Evolutionary conservation across 2,797 vertebrate genomes (phyloP), one percentile per base, ranked within the genome.

Genomic region (Diplodus puntazzo): DNA sequence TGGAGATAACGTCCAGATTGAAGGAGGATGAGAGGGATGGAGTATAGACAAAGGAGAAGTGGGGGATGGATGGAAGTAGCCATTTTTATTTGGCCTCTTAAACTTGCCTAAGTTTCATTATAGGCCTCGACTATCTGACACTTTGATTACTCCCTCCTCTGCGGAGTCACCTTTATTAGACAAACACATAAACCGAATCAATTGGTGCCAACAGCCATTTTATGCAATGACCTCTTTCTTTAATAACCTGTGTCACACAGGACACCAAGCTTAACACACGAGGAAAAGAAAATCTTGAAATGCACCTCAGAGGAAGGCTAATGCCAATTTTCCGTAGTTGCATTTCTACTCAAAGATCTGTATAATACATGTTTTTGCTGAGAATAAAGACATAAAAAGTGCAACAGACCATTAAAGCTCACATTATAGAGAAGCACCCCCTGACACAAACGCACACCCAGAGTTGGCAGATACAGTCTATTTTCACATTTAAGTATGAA

Each of bases 1-100:
- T 95, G 89, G 94, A 69, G 89, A 95, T 93, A 83, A 87, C 48
- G 82, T 92, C 93, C 82, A 88, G 91, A 94, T 94, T 94, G 89
- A 93, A 92, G 85, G 79, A 92, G 91, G 85, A 90, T 90, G 90
- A 91, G 87, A 90, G 81, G 85, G 76, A 89, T 83, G 73, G 84
- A 90, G 79, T 82, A 79, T 79, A 92, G 86, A 91, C 85, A 90
- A 91, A 90, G 84, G 79, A 82, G 70, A 69, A 85, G 82, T 84
- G 88, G 89, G 85, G 86, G 81, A 87, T 87, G 69, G 84, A 89
- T 84, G 65, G 57, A 89, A 86, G 80, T 69, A 75, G 77, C 75
- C 80, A 85, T 88, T 93, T 93, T 85, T 88, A 55, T 87, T 84
- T 82, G 66, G 68, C 78, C 62, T 77, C 46, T 81, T 52, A 60